Evolutionary conservation across 1,140 invertebrate species (phyloP).

Genomic region (Campoletis sonorensis): DNA sequence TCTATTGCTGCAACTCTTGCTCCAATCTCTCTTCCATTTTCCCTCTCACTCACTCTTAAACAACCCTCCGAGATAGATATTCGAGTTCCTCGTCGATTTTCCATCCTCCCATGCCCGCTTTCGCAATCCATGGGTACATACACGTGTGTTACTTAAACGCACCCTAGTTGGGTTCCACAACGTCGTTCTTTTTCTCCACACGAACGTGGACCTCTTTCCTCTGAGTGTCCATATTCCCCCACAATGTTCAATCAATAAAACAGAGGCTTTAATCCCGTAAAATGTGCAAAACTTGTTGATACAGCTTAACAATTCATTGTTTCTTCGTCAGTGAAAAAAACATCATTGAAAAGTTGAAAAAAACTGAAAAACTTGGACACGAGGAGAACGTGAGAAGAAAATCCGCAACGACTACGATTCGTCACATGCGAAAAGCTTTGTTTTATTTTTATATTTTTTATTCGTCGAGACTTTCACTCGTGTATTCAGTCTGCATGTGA

Average conservation of each 20-base stretch:
- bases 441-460: background rate
- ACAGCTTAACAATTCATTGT: background rate
- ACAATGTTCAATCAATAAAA: conserved; percentile 66
- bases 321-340: background rate
- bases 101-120: conserved; percentile 24
- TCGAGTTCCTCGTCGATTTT: conserved; percentile 35
- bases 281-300: conserved; percentile 4
- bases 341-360: background rate
- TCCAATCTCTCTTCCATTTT: conserved; percentile 14
- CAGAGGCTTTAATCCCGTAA: conserved; percentile 43
- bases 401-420: background rate
- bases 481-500: background rate
- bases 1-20: conserved; percentile 50
- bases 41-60: conserved; percentile 39
- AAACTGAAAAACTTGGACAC: no score
- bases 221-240: conserved; percentile 51
- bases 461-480: background rate
- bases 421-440: background rate
- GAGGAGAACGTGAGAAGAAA: background rate
- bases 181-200: conserved; percentile 18
- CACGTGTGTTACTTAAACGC: background rate
- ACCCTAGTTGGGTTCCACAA: conserved; percentile 18
- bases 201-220: background rate
- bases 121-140: background rate
- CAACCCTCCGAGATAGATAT: conserved; percentile 39